Conservation (phyloP, 2,797 vertebrate species). For the Molossus alvarezi region DNA sequence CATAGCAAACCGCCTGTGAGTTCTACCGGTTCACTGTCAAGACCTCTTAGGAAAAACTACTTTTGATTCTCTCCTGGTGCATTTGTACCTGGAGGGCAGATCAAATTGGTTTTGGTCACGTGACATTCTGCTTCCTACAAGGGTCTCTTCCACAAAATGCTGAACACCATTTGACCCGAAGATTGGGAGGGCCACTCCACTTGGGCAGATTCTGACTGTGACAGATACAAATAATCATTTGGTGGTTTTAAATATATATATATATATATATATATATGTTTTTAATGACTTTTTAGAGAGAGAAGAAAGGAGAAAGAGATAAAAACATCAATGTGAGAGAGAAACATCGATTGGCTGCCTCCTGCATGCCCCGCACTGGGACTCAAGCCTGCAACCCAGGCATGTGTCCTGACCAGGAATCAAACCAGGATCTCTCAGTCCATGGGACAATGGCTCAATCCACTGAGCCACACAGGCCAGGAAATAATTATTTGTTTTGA, state of each 20-base stretch:
- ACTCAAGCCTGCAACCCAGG: too few species aligned
- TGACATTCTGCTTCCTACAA: background rate
- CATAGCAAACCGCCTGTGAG: background rate
- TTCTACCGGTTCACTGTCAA: constrained; percentile 48
- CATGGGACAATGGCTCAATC: too few species aligned
- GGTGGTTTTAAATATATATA: too few species aligned
- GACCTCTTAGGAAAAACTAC: constrained; percentile 50
- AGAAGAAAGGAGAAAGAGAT: too few species aligned
- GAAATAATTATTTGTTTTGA: constrained; percentile 35
- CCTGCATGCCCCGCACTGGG: too few species aligned
- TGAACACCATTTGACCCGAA: constrained; percentile 2
- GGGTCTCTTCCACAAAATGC: background rate
- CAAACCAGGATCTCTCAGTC: too few species aligned
- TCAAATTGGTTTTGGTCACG: constrained; percentile 34
- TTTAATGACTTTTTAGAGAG: too few species aligned
- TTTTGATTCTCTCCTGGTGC: constrained; percentile 47
- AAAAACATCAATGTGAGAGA: too few species aligned
- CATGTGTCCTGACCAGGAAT: too few species aligned
- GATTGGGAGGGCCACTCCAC: background rate
- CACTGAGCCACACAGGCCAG: too few species aligned
- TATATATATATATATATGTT: too few species aligned
- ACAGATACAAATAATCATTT: background rate
- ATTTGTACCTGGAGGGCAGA: constrained; percentile 7
- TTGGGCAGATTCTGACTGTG: constrained; percentile 20
- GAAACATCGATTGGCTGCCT: too few species aligned